These are phyloP conservation scores for Aphidius colemani DNA, from an alignment of 2,888 invertebrate species.

Conservation along the genomic window DNA sequence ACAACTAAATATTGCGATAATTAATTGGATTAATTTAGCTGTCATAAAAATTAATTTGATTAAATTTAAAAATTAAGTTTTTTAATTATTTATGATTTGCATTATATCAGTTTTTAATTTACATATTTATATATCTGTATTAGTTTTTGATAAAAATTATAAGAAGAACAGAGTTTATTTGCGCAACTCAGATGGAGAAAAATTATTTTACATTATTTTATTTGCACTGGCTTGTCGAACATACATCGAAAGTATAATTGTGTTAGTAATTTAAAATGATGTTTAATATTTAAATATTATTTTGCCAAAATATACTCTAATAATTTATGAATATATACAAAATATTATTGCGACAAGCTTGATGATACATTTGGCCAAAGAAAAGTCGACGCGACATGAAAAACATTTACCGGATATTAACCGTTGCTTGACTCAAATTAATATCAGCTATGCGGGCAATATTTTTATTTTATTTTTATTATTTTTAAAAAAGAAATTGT, in stretches of 20 bases:
- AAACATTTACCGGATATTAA: conserved; percentile 13
- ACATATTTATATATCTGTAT: too few species aligned
- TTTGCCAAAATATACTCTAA: too few species aligned
- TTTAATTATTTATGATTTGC: too few species aligned
- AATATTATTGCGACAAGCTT: background rate
- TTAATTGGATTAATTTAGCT: too few species aligned
- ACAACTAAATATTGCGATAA: too few species aligned
- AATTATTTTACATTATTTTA: background rate
- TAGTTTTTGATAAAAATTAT: too few species aligned
- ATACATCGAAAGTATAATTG: too few species aligned
- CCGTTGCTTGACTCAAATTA: conserved; percentile 3
- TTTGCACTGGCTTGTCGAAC: background rate
- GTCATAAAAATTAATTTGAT: too few species aligned
- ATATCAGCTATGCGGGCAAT: conserved; percentile 21
- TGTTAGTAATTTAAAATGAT: background rate
- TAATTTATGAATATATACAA: background rate
- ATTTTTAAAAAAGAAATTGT: background rate
- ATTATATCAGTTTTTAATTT: too few species aligned
- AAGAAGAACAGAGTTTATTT: background rate
- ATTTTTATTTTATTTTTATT: background rate
- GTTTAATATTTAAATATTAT: too few species aligned
- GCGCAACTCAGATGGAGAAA: background rate
- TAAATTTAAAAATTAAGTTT: too few species aligned
- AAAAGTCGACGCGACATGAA: conserved; percentile 8
- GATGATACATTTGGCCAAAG: conserved; percentile 16